A percentile compares a stretch with the other conserved stretches of the same genome.
These are phyloP conservation scores for Cynocephalus volans DNA, from an alignment of 2,113 vertebrate genomes.

Conservation along the genomic window DNA sequence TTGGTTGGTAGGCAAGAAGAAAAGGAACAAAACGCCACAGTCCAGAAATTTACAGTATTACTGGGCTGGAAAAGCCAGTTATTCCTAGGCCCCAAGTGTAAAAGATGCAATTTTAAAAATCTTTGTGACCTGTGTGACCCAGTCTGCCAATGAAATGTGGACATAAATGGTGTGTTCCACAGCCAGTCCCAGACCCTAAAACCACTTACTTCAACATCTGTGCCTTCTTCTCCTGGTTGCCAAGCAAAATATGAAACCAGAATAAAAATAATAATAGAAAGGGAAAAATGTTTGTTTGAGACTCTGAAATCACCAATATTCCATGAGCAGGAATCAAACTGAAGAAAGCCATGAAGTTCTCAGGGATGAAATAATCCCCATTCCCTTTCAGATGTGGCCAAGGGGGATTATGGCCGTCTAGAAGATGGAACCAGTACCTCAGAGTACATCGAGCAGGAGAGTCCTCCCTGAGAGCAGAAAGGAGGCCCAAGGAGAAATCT, in stretches of 20 bases:
- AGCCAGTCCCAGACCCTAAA: fast-evolving
- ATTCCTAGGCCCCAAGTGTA: not conserved
- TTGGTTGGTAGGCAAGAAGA: not conserved
- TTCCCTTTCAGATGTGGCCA: not conserved
- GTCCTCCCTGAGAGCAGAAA: not conserved
- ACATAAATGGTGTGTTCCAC: fast-evolving
- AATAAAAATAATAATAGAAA: constrained; percentile 21
- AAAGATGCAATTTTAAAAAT: not conserved
- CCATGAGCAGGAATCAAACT: not conserved
- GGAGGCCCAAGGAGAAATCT: not conserved
- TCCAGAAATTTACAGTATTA: not conserved
- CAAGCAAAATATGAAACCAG: not conserved
- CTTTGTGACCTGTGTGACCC: not conserved
- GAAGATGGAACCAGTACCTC: not conserved
- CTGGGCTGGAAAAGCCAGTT: not conserved
- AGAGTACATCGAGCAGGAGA: fast-evolving
- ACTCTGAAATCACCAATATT: not conserved
- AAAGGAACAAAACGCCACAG: not conserved
- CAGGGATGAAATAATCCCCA: not conserved
- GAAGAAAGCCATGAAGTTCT: not conserved
- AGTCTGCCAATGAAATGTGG: not conserved
- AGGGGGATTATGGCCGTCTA: not conserved
- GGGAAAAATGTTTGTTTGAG: not conserved
- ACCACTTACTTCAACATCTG: not conserved
- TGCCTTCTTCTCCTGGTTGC: not conserved